Conservation (phyloP, 1,140 invertebrate species). For the Anagrus nilaparvatae region DNA sequence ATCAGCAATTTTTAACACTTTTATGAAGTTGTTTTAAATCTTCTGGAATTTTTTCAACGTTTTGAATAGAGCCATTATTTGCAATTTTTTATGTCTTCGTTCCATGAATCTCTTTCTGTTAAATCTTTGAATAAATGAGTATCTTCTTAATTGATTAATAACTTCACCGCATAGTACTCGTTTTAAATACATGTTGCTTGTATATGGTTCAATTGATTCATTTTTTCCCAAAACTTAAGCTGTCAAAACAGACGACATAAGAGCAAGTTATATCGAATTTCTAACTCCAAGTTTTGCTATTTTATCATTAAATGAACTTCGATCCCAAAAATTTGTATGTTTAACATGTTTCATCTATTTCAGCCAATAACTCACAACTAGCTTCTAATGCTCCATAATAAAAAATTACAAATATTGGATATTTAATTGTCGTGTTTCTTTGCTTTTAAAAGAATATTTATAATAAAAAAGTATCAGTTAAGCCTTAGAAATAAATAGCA, state of each 20-base stretch:
- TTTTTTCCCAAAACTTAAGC: constrained; percentile 97
- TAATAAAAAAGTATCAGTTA: constrained; percentile 93
- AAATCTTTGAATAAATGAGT: constrained; percentile 79
- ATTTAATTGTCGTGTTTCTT: constrained; percentile 78
- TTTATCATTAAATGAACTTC: too few relatives aligned
- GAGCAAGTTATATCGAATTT: too few relatives aligned
- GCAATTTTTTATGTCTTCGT: constrained; percentile 89
- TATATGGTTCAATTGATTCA: too few relatives aligned
- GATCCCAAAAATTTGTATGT: constrained; percentile 85
- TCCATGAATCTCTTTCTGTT: too few relatives aligned
- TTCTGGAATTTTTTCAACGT: too few relatives aligned
- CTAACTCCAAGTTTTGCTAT: too few relatives aligned
- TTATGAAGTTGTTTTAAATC: constrained; percentile 88
- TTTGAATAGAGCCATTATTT: too few relatives aligned
- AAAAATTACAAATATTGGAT: constrained; percentile 96
- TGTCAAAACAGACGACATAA: constrained; percentile 98
- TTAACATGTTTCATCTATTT: constrained; percentile 77
- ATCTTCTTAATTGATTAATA: constrained; percentile 90
- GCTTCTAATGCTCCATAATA: too few relatives aligned
- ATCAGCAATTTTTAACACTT: constrained; percentile 98
- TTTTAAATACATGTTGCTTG: too few relatives aligned
- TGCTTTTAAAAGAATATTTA: too few relatives aligned
- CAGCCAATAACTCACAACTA: too few relatives aligned
- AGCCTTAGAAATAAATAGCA: constrained; percentile 86
- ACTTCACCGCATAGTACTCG: constrained; percentile 87